A percentile compares a stretch with the other conserved stretches of the same genome.
Evolutionary conservation across 2,113 vertebrate genomes (phyloP).

Genomic region (Pterophyllum scalare): DNA sequence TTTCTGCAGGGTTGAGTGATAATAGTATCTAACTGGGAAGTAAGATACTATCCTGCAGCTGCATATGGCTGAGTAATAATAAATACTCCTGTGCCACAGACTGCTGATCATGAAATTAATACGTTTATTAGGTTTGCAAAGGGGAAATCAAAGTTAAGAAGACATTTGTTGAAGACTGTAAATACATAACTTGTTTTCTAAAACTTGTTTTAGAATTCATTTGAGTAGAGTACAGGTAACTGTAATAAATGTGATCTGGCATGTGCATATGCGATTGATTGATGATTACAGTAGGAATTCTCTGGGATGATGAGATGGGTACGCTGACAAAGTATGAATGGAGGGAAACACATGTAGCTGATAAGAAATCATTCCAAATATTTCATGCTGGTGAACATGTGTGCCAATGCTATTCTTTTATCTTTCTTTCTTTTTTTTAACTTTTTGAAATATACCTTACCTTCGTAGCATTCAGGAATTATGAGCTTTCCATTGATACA

Average conservation of each 20-base stretch:
- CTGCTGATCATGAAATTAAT: not conserved
- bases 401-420: not conserved
- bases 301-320: too few relatives aligned
- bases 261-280: not conserved
- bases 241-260: too few relatives aligned
- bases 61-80: not conserved
- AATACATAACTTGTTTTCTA: not conserved
- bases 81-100: not conserved
- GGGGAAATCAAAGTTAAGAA: too few relatives aligned
- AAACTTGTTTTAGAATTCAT: not conserved
- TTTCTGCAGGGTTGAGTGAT: not conserved
- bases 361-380: too few relatives aligned
- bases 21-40: not conserved
- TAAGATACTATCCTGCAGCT: not conserved
- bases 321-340: too few relatives aligned
- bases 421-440: not conserved
- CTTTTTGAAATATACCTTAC: conserved; percentile 29
- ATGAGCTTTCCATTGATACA: conserved; percentile 60
- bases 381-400: too few relatives aligned
- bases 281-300: too few relatives aligned
- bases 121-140: too few relatives aligned
- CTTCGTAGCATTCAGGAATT: conserved; percentile 70
- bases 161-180: not conserved
- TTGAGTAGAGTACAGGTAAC: too few relatives aligned
- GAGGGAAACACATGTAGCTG: too few relatives aligned